A percentile compares a stretch with the other conserved stretches of the same genome.
phyloP scores from a whole-genome alignment of 2,888 invertebrate genomes.

The Macrosoma leucophasiata region DNA sequence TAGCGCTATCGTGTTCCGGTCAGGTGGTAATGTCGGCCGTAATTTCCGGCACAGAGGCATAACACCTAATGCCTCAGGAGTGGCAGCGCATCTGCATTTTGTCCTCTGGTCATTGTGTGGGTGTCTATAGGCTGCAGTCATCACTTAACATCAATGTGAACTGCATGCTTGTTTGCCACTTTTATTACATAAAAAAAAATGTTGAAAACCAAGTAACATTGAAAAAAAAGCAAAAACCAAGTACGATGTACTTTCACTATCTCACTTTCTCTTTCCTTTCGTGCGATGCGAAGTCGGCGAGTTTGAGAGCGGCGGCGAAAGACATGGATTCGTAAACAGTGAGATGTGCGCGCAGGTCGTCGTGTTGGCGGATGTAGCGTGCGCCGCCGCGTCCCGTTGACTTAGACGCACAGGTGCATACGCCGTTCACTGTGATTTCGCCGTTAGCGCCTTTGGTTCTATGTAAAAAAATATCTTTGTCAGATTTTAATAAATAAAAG shows the following conservation, averaged over 20 bases:
- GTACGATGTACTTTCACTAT: slow-evolving; percentile 11
- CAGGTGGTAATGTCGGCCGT: no score
- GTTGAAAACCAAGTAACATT: no score
- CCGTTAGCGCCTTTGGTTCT: slow-evolving; percentile 84
- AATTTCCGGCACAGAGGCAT: no score
- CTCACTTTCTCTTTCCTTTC: slow-evolving; percentile 83
- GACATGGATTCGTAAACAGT: slow-evolving; percentile 89
- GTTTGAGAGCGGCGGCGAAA: slow-evolving; percentile 87
- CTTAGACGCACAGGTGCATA: slow-evolving; percentile 74
- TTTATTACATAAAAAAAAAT: no score
- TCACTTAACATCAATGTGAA: no score
- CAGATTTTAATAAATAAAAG: neutral
- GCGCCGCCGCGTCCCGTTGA: slow-evolving; percentile 82
- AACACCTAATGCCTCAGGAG: no score
- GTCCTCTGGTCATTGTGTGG: no score
- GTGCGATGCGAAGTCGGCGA: slow-evolving; percentile 81
- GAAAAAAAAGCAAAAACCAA: no score
- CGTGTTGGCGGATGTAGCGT: slow-evolving; percentile 91
- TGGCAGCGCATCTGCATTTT: no score
- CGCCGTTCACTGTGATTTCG: slow-evolving; percentile 82
- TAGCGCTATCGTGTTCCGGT: no score
- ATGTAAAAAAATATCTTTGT: neutral
- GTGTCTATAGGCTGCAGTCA: no score
- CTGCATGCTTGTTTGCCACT: no score
- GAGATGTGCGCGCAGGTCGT: slow-evolving; percentile 83